These are phyloP conservation scores for Archaeoteleia sp. DNA, from an alignment of 2,888 invertebrate species.

Conservation along the genomic window DNA sequence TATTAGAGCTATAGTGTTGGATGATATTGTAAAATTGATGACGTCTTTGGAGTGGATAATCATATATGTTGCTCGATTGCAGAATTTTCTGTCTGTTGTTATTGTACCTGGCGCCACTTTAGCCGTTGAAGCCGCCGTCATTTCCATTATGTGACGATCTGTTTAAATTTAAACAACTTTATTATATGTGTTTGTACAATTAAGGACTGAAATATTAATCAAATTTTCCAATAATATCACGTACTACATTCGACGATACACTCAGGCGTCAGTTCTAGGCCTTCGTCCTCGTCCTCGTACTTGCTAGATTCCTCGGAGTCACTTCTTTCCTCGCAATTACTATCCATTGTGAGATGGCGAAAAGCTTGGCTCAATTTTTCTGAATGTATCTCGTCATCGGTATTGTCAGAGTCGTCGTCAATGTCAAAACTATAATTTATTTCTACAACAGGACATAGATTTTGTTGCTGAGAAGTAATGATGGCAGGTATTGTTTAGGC, in stretches of 20 bases:
- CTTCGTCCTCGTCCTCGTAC: constrained; percentile 70
- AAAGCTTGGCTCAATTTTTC: constrained; percentile 84
- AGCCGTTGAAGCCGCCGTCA: constrained; percentile 29
- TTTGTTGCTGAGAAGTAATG: neutral
- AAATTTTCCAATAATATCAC: constrained; percentile 20
- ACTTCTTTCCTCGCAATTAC: constrained; percentile 77
- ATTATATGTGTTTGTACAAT: no score
- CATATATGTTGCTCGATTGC: constrained; percentile 79
- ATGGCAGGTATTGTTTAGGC: no score
- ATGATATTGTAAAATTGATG: constrained; percentile 82
- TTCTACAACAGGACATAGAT: constrained; percentile 59
- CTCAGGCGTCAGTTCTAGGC: constrained; percentile 63
- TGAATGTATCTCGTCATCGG: constrained; percentile 81
- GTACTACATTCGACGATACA: constrained; percentile 61
- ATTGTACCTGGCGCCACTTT: neutral
- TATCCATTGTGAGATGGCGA: constrained; percentile 83
- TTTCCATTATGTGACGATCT: constrained; percentile 29
- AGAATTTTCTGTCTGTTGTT: neutral
- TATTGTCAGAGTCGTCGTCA: constrained; percentile 82
- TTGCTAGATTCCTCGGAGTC: constrained; percentile 75
- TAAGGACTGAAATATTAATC: neutral
- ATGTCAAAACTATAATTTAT: constrained; percentile 63
- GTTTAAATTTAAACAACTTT: no score
- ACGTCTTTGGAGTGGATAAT: constrained; percentile 81
- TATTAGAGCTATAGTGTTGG: constrained; percentile 79